Evolutionary conservation across 1,140 invertebrate species (phyloP).

Genomic region (Drosophila teissieri): DNA sequence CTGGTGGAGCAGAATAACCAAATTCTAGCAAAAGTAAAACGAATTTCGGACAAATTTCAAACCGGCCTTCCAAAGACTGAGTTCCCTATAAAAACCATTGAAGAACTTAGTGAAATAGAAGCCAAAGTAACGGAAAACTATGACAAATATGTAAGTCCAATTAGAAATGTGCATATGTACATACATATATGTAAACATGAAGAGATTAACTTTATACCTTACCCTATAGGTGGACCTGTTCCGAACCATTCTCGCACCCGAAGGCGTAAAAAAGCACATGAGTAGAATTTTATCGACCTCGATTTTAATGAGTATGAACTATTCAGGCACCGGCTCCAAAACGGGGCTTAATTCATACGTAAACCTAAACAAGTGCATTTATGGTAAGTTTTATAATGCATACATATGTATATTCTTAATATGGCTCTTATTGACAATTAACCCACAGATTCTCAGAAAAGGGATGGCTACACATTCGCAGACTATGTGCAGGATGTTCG

Average conservation of each 20-base stretch:
- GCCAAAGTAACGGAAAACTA: constrained; percentile 1
- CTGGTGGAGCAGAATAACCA: too few relatives aligned
- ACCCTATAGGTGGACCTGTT: too few relatives aligned
- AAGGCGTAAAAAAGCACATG: too few relatives aligned
- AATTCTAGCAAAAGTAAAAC: background rate
- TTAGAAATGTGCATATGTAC: too few relatives aligned
- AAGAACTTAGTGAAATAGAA: constrained; percentile 9
- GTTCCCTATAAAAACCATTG: constrained; percentile 13
- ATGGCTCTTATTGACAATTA: too few relatives aligned
- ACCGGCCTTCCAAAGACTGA: constrained; percentile 1
- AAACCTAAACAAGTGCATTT: too few relatives aligned
- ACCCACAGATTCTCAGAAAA: constrained; percentile 5
- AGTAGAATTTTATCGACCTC: too few relatives aligned
- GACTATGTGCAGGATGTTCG: background rate
- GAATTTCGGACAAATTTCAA: background rate
- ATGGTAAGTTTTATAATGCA: too few relatives aligned
- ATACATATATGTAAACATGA: too few relatives aligned
- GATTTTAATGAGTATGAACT: constrained; percentile 11
- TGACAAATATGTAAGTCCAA: background rate
- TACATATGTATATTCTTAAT: too few relatives aligned
- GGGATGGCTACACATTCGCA: constrained; percentile 1
- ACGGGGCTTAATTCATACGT: background rate
- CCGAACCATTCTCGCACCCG: too few relatives aligned
- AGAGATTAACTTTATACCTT: too few relatives aligned
- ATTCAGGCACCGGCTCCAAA: constrained; percentile 2